Evolutionary conservation across 2,797 vertebrate species (phyloP).

Genomic region (Nannoperca obscura): DNA sequence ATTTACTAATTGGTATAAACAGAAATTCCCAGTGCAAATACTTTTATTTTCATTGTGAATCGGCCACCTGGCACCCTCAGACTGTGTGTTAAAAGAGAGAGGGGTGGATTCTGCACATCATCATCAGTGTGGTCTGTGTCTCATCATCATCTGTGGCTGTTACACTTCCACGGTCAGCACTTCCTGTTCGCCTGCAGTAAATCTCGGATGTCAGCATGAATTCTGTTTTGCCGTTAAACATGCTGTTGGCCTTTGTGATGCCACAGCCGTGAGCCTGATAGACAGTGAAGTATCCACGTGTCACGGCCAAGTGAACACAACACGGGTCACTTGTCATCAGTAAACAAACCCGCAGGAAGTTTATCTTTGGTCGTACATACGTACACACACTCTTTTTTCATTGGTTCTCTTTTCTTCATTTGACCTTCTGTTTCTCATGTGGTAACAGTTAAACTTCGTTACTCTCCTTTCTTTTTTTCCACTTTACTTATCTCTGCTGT

Average conservation of each 20-base stretch:
- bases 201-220: neutral
- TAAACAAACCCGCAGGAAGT: neutral
- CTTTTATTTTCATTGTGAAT: no score
- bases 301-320: slow-evolving; percentile 9
- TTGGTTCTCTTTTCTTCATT: neutral
- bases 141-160: slow-evolving; percentile 20
- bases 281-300: slow-evolving; percentile 10
- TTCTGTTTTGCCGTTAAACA: neutral
- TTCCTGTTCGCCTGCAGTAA: slow-evolving; percentile 6
- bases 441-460: neutral
- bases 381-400: neutral
- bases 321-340: neutral
- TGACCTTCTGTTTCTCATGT: neutral
- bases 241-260: slow-evolving; percentile 7
- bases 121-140: neutral
- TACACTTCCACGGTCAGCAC: slow-evolving; percentile 17
- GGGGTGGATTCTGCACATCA: neutral
- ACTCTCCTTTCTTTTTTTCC: neutral
- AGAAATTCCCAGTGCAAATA: no score
- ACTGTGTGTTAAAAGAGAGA: neutral
- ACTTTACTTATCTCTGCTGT: neutral
- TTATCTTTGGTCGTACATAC: neutral
- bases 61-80: neutral
- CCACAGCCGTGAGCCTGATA: neutral
- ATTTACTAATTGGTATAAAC: no score